phyloP scores from a whole-genome alignment of 2,113 vertebrate genomes.

The Odontesthes bonariensis region DNA sequence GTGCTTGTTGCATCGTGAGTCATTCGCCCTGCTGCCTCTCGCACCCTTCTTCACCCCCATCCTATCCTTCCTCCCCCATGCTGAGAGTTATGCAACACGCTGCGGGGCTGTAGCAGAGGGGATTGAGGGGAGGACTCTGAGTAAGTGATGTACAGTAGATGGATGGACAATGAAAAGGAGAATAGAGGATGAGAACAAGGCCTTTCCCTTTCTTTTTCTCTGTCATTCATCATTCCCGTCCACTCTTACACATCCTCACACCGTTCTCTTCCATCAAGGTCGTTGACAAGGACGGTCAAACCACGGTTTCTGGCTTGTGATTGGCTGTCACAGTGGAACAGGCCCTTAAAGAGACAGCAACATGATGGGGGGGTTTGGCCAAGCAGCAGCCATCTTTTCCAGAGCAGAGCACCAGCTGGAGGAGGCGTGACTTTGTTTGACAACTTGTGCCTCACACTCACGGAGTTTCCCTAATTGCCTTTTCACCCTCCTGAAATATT shows the following conservation, averaged over 20 bases:
- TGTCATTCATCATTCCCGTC: conserved; percentile 36
- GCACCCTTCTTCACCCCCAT: conserved; percentile 39
- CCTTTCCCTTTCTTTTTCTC: not conserved
- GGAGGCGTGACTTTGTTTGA: conserved; percentile 16
- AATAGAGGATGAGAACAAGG: not conserved
- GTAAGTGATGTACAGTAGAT: not conserved
- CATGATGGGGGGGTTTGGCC: not conserved
- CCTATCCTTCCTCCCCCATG: conserved; percentile 39
- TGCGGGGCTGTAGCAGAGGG: conserved; percentile 28
- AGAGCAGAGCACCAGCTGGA: conserved; percentile 27
- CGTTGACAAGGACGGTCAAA: conserved; percentile 71
- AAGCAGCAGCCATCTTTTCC: conserved; percentile 43
- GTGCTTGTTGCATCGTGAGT: conserved; percentile 53
- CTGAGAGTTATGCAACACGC: conserved; percentile 71
- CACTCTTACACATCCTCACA: conserved; percentile 35
- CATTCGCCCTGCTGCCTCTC: conserved; percentile 40
- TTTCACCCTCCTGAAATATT: conserved; percentile 44
- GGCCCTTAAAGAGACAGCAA: conserved; percentile 76
- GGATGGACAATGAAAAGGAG: conserved; percentile 25
- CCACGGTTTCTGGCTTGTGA: conserved; percentile 46
- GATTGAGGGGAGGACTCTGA: conserved; percentile 6
- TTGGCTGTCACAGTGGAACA: conserved; percentile 59
- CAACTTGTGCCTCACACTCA: conserved; percentile 15
- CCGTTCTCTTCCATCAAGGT: conserved; percentile 69
- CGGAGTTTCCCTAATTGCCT: conserved; percentile 28